Conservation (phyloP, 2,888 invertebrate species). For the Boloria selene region DNA sequence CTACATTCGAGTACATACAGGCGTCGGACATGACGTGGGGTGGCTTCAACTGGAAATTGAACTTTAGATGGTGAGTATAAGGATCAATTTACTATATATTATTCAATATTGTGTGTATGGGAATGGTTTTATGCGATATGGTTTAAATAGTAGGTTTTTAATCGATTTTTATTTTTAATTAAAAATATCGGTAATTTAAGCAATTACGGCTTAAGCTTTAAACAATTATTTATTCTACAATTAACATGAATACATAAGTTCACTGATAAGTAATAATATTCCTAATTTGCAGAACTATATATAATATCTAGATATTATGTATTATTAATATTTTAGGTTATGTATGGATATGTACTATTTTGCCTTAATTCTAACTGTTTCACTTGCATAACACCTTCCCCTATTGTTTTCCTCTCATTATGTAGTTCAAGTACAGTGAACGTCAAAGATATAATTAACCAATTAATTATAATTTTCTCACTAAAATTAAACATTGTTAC, state of each 20-base stretch:
- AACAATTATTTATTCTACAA: too few relatives aligned
- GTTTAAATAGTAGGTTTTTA: neutral
- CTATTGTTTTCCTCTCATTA: conserved; percentile 48
- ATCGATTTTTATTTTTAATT: too few relatives aligned
- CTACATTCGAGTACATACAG: conserved; percentile 99
- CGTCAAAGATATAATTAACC: neutral
- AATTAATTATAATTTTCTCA: neutral
- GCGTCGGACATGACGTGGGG: conserved; percentile 99
- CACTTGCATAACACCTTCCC: conserved; percentile 50
- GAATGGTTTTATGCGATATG: conserved; percentile 9
- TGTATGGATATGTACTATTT: neutral
- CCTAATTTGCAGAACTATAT: neutral
- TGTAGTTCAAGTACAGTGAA: conserved; percentile 32
- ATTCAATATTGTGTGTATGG: neutral
- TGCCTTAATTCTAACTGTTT: conserved; percentile 53
- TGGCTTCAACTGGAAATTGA: conserved; percentile 99
- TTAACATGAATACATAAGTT: too few relatives aligned
- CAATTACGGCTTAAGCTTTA: too few relatives aligned
- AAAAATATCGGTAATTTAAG: too few relatives aligned
- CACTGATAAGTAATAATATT: too few relatives aligned
- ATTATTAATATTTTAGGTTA: neutral
- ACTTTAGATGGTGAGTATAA: conserved; percentile 94
- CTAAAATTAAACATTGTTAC: neutral
- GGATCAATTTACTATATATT: conserved; percentile 19
- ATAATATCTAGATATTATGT: neutral